Base-by-base conservation (phyloP, 1,140 invertebrate genomes). In the Nixonia krombeini region DNA sequence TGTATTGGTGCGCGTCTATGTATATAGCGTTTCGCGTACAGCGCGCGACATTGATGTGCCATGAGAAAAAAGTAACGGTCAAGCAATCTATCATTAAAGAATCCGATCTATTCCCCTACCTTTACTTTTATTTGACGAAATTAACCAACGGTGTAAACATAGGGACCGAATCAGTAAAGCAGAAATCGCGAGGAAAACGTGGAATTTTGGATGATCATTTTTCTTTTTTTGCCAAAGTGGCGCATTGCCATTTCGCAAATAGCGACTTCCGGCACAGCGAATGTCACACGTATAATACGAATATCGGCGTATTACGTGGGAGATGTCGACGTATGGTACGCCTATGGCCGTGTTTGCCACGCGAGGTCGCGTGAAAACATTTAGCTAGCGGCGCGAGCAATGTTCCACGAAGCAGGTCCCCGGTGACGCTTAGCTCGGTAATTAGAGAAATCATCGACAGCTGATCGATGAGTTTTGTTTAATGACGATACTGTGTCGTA, bases 181-280 rank as follows among this genome's bases (percentile, higher is more conserved):
- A 4, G 25, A 26, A 26, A 26, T 5, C 9, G 25, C 25, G 25
- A 26, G 9, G 4, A 9, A 26, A 26, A 26, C 18, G 2, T 17
- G 25, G 45, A 9, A 17, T 16, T 12, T 42, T 1, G 6, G 6
- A 33, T 33, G 31, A 9, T 33, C 12, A 9, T 17, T 23, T 42
- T 51, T 61, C 9, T 31, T 2, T 31, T 4, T 31, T 51, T 62
- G 33, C 44, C 46, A 50, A 28, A 50, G 45, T 47, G 46, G 46
- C 35, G 35, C 15, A 17, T 16, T 16, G 35, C 35, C 31, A 56
- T 51, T 31, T 52, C 25, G 53, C 47, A 58, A 58, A 58, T 58
- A 41, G 18, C 49, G 17, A 58, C 55, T 58, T 66, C 62, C 62
- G 62, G 53, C 37, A 41, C 17, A 62, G 23, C 28, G 35, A 15